phyloP scores from a whole-genome alignment of 2,888 invertebrate species.

The Drosophila merina region DNA sequence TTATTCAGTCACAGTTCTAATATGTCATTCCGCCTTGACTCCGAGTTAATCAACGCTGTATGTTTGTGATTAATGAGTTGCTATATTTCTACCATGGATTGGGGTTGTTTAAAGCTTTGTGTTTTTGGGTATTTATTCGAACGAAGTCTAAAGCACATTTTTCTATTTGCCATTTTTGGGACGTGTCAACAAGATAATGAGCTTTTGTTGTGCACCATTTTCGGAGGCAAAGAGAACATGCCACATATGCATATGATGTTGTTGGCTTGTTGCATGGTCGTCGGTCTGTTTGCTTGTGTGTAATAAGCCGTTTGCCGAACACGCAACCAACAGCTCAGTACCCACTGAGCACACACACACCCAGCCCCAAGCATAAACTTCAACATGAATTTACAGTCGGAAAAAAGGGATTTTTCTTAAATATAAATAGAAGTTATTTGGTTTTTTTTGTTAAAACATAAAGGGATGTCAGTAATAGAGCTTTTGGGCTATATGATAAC shows the following conservation, averaged over 20 bases:
- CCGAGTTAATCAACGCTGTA: conserved; percentile 59
- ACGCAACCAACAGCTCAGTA: conserved; percentile 43
- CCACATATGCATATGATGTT: conserved; percentile 31
- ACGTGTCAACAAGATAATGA: conserved; percentile 73
- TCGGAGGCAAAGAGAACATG: conserved; percentile 40
- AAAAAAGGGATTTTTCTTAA: neutral
- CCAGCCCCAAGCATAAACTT: neutral
- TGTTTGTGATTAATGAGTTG: conserved; percentile 57
- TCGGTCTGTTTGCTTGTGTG: conserved; percentile 35
- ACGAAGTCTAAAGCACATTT: conserved; percentile 44
- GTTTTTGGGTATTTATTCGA: neutral
- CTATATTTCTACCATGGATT: conserved; percentile 10
- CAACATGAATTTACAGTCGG: neutral
- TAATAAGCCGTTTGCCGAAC: conserved; percentile 67
- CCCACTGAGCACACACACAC: conserved; percentile 28
- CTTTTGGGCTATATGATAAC: neutral
- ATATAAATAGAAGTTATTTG: no score
- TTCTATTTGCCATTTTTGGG: conserved; percentile 24
- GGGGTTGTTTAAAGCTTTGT: neutral
- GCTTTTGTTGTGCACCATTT: conserved; percentile 53
- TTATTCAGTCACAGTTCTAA: conserved; percentile 38
- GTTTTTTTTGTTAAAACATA: no score
- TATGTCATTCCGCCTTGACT: conserved; percentile 56
- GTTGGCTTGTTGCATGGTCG: conserved; percentile 12
- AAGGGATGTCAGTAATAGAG: no score